Evolutionary conservation across 2,113 vertebrate species (phyloP), one percentile per base, ranked within the genome.

Genomic region (Thunnus thynnus): DNA sequence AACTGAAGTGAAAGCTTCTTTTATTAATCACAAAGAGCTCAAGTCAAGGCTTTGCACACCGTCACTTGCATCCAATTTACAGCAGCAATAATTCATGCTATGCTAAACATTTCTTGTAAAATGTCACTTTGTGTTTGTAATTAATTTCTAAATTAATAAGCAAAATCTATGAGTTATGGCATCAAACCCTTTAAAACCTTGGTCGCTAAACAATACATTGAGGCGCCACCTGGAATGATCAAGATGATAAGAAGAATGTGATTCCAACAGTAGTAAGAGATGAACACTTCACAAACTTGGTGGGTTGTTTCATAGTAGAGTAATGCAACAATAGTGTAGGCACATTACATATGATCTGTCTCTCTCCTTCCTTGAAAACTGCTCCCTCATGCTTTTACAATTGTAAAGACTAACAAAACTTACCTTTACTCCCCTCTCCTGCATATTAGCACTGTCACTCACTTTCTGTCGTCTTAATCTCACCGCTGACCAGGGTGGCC

Each of bases 41-140:
- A 91, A 94, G 90, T 93, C 91, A 93, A 92, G 92, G 92, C 93
- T 95, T 89, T 91, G 85, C 88, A 92, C 91, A 92, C 90, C 85
- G 61, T 91, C 85, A 91, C 89, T 92, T 89, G 92, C 92, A 94
- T 94, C 91, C 91, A 92, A 92, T 95, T 93, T 95, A 93, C 93
- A 92, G 92, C 95, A 87, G 92, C 91, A 89, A 94, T 93, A 95
- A 96, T 95, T 96, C 93, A 94, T 94, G 93, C 94, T 94, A 95
- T 96, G 95, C 95, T 96, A 96, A 96, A 95, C 94, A 96, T 95
- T 95, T 94, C 95, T 94, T 97, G 96, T 96, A 96, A 97, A 96
- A 96, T 97, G 96, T 97, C 96, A 96, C 94, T 95, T 95, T 86
- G 91, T 93, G 89, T 96, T 96, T 96, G 93, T 93, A 95, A 96